Conservation (phyloP, 2,888 invertebrate species). For the Tupiocoris notatus region DNA sequence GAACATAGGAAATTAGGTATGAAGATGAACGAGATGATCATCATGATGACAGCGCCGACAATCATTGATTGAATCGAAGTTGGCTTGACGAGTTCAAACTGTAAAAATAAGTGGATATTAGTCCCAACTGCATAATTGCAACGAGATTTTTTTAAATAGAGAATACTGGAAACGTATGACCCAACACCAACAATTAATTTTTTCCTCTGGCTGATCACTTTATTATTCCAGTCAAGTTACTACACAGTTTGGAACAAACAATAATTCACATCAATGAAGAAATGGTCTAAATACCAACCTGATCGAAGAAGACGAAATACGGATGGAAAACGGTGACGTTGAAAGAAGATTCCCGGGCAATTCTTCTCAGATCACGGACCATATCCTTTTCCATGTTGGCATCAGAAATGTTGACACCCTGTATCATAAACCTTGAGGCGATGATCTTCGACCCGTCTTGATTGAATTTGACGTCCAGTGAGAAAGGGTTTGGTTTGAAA, state of each 20-base stretch:
- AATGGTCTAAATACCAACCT: slow-evolving; percentile 63
- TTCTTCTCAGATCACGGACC: slow-evolving; percentile 74
- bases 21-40: slow-evolving; percentile 88
- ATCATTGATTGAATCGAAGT: slow-evolving; percentile 86
- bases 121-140: too few relatives aligned
- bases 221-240: too few relatives aligned
- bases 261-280: too few relatives aligned
- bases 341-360: slow-evolving; percentile 72
- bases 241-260: too few relatives aligned
- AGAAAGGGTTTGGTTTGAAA: slow-evolving; percentile 74
- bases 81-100: slow-evolving; percentile 84
- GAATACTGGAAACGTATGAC: too few relatives aligned
- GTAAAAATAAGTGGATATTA: too few relatives aligned
- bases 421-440: slow-evolving; percentile 82
- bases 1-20: slow-evolving; percentile 90
- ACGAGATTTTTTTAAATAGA: too few relatives aligned
- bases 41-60: slow-evolving; percentile 88
- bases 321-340: slow-evolving; percentile 93
- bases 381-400: slow-evolving; percentile 89
- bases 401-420: slow-evolving; percentile 84
- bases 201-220: not conserved
- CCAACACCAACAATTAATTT: too few relatives aligned
- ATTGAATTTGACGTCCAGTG: slow-evolving; percentile 81
- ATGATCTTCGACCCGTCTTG: slow-evolving; percentile 70
- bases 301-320: slow-evolving; percentile 93